A percentile compares a stretch with the other conserved stretches of the same genome.
Evolutionary conservation across 2,888 invertebrate species (phyloP).

Genomic region (Entomobrya multifasciata): DNA sequence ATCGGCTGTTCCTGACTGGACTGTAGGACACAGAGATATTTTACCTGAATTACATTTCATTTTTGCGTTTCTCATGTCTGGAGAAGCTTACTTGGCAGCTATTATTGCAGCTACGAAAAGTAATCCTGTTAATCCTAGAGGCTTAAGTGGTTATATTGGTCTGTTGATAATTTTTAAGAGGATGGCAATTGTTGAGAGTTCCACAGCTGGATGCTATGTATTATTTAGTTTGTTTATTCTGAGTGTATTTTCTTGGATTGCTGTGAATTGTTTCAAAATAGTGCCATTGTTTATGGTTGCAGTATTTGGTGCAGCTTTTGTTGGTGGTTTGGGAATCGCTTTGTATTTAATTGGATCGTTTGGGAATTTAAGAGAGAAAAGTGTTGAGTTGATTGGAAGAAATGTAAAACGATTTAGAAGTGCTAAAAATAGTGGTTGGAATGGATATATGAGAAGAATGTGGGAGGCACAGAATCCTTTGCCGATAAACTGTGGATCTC

Average conservation of each 20-base stretch:
- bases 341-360: background rate
- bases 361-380: background rate
- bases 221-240: slow-evolving; percentile 5
- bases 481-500: slow-evolving; percentile 19
- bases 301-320: background rate
- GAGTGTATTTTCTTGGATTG: slow-evolving; percentile 11
- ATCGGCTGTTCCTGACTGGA: too few relatives aligned
- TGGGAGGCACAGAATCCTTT: slow-evolving; percentile 47
- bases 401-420: background rate
- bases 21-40: too few relatives aligned
- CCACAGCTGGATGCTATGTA: background rate
- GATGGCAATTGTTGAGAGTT: too few relatives aligned
- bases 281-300: background rate
- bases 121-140: too few relatives aligned
- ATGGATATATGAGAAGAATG: background rate
- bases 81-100: too few relatives aligned
- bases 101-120: too few relatives aligned
- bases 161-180: too few relatives aligned
- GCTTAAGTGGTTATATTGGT: too few relatives aligned
- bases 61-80: too few relatives aligned
- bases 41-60: too few relatives aligned
- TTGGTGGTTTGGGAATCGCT: background rate
- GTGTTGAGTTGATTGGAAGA: background rate
- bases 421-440: background rate
- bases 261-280: background rate